Evolutionary conservation across 2,888 invertebrate genomes (phyloP).

Genomic region (Caenorhabditis zanzibari): DNA sequence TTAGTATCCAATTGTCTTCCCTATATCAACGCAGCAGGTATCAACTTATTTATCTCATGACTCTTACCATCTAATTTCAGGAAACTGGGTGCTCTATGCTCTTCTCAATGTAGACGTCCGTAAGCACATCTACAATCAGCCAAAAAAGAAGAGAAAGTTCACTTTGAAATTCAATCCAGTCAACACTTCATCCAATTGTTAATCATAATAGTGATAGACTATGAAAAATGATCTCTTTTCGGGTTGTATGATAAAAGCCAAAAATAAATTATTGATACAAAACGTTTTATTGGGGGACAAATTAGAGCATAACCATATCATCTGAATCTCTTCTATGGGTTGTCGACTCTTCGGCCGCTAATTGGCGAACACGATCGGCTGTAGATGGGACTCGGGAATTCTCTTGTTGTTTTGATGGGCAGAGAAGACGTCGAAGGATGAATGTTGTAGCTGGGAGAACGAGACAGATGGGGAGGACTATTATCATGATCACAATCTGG

Average conservation of each 20-base stretch:
- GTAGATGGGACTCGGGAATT: constrained; percentile 27
- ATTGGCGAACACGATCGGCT: constrained; percentile 52
- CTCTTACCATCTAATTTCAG: constrained; percentile 54
- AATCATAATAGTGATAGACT: constrained; percentile 6
- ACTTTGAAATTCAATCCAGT: constrained; percentile 59
- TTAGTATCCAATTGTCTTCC: constrained; percentile 78
- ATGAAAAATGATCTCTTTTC: constrained; percentile 22
- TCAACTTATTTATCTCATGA: constrained; percentile 10
- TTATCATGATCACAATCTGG: constrained; percentile 64
- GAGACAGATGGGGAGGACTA: constrained; percentile 64
- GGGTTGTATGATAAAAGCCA: constrained; percentile 14
- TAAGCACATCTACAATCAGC: constrained; percentile 75
- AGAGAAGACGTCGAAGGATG: constrained; percentile 43
- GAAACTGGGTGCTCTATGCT: constrained; percentile 80
- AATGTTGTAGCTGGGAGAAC: constrained; percentile 55
- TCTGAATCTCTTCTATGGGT: constrained; percentile 52
- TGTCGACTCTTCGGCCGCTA: constrained; percentile 53
- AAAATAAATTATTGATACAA: constrained; percentile 29
- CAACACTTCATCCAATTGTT: constrained; percentile 56
- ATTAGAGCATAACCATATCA: constrained; percentile 63
- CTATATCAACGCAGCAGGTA: constrained; percentile 80
- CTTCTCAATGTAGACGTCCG: constrained; percentile 78
- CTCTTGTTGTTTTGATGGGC: constrained; percentile 15
- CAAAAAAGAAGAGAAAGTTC: constrained; percentile 65
- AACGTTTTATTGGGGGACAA: constrained; percentile 6